Base-by-base conservation (phyloP, 1,140 invertebrate species). In the Centruroides sculpturatus region DNA sequence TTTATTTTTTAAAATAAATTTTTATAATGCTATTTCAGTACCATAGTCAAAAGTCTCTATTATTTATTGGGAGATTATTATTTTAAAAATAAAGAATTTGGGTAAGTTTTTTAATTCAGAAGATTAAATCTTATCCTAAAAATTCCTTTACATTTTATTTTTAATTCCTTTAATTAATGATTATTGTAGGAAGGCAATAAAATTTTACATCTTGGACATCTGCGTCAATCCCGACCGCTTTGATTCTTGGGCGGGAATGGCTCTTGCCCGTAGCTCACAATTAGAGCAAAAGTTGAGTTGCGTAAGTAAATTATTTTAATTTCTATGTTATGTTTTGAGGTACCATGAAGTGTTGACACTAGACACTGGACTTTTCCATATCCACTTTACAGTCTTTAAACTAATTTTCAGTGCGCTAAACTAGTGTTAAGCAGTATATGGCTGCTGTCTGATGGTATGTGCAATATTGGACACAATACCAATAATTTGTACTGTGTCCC, bases 181-280 rank as follows among this genome's bases (percentile, higher is more conserved):
- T 34, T 11, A 59, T 62, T 67, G 0, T 64, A 79, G 77, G 13
- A 82, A 84, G 71, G 86, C 89, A 4, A 80, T 87, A 6, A 83
- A 85, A 66, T 92, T 86, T 74, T 94, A 92, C 70, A 77, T 84
- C 36, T 74, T 85, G 60, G 92, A 96, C 77, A 74, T 96, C 1
- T 84, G 86, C 59, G 74, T 86, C 35, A 87, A 86, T 72, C 85
- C 84, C 8, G 74, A 77, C 55, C 77, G 92, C 54, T 79, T 94
- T 54, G 89, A 92, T 74, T 91, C 92, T 0, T 98, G 92, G 93
- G 89, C 90, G 7, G 86, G 85, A 13, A 80, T 95, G 71, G 87
- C 89, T 0, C 78, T 95, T 60, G 83, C 89, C 3, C 84, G 85
- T 67, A 85, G 81, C 36, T 86, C 84, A 63, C 80, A 84, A 69